Conservation (phyloP, 2,888 invertebrate species). For the Busseola fusca region DNA sequence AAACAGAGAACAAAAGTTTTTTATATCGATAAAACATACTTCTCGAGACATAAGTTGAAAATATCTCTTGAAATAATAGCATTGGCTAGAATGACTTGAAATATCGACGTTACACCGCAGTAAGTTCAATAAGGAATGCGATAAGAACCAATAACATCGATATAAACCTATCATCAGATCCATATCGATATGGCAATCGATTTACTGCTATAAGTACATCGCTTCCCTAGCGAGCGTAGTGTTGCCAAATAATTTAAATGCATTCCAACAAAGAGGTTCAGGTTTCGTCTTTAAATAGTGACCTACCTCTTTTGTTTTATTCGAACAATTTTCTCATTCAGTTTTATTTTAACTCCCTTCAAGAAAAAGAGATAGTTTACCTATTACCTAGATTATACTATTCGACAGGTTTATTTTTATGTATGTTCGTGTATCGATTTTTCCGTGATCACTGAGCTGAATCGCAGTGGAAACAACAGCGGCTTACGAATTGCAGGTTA, state of each 20-base stretch:
- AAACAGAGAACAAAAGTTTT: background rate
- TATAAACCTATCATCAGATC: conserved; percentile 51
- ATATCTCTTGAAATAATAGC: conserved; percentile 29
- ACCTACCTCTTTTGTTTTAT: background rate
- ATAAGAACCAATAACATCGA: conserved; percentile 50
- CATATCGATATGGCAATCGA: conserved; percentile 46
- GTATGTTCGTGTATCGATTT: background rate
- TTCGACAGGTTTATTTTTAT: background rate
- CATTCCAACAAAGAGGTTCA: conserved; percentile 3
- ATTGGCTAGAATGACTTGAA: conserved; percentile 18
- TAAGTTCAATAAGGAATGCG: conserved; percentile 45
- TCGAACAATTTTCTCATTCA: background rate
- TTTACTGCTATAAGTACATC: conserved; percentile 23
- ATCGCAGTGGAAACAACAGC: no score
- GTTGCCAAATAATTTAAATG: conserved; percentile 41
- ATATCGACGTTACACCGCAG: conserved; percentile 26
- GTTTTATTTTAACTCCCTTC: background rate
- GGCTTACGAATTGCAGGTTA: no score
- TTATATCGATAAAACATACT: background rate
- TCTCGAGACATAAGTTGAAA: background rate
- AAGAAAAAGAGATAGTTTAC: no score
- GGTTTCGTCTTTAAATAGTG: background rate
- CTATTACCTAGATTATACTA: background rate
- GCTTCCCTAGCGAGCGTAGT: conserved; percentile 5
- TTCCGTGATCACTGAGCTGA: background rate